A percentile compares a stretch with the other conserved stretches of the same genome.
Evolutionary conservation across 2,113 vertebrate genomes (phyloP).

Genomic region (Pristiophorus japonicus): DNA sequence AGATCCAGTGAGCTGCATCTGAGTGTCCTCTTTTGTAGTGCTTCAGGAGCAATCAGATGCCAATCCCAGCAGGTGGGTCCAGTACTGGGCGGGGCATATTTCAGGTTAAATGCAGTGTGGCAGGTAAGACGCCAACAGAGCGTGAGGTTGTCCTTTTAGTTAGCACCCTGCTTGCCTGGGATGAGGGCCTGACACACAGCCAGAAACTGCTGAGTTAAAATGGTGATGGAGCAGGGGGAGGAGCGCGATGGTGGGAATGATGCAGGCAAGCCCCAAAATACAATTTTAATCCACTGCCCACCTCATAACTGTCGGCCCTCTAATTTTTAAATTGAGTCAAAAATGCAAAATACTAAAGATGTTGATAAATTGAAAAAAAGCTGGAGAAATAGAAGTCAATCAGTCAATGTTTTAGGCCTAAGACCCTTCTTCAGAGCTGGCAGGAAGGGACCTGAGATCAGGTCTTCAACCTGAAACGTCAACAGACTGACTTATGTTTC

Average conservation of each 20-base stretch:
- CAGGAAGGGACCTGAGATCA: background rate
- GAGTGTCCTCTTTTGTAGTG: too few relatives aligned
- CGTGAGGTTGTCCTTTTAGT: too few relatives aligned
- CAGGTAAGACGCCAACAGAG: too few relatives aligned
- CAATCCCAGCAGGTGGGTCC: too few relatives aligned
- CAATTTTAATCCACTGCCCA: background rate
- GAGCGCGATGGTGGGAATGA: background rate
- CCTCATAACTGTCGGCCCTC: background rate
- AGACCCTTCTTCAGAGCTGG: background rate
- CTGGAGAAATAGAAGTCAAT: background rate
- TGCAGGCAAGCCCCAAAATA: background rate
- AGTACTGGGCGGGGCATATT: too few relatives aligned
- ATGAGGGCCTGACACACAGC: too few relatives aligned
- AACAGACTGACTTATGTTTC: background rate
- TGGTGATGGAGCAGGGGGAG: too few relatives aligned
- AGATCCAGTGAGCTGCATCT: too few relatives aligned
- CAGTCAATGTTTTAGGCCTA: background rate
- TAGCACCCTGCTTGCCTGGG: too few relatives aligned
- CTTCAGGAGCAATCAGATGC: too few relatives aligned
- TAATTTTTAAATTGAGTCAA: background rate
- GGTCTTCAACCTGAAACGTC: background rate
- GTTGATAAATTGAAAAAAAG: background rate
- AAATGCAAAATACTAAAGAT: background rate
- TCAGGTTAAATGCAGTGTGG: too few relatives aligned
- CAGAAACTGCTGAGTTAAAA: too few relatives aligned